phyloP scores from a whole-genome alignment of 2,113 vertebrate species.

The Sorex araneus region DNA sequence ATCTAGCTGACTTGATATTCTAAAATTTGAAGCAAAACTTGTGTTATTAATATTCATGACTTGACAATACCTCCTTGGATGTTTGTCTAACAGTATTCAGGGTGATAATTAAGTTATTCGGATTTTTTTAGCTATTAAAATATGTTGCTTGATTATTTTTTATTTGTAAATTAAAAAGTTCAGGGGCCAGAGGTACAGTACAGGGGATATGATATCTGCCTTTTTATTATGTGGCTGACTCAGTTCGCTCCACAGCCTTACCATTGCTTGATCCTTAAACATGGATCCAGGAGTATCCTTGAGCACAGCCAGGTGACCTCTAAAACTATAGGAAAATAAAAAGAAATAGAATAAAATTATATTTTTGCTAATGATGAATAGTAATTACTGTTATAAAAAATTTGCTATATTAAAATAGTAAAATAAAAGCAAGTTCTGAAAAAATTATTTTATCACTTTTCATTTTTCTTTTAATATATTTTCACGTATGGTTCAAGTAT shows the following conservation, averaged over 20 bases:
- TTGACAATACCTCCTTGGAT: conserved; percentile 68
- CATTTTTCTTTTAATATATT: conserved; percentile 28
- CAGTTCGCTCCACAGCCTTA: too few relatives aligned
- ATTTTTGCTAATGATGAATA: too few relatives aligned
- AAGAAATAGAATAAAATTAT: too few relatives aligned
- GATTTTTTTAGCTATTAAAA: conserved; percentile 64
- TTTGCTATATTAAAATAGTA: too few relatives aligned
- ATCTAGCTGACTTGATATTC: conserved; percentile 72
- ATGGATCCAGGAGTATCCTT: too few relatives aligned
- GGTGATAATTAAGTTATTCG: conserved; percentile 54
- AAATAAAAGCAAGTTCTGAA: neutral
- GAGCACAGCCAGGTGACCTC: too few relatives aligned
- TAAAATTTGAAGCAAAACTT: conserved; percentile 67
- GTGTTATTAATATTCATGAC: conserved; percentile 77
- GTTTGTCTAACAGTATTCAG: conserved; percentile 44
- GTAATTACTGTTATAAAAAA: too few relatives aligned
- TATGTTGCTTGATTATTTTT: conserved; percentile 46
- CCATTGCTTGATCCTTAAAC: too few relatives aligned
- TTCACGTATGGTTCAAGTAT: neutral
- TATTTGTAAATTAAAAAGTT: conserved; percentile 43
- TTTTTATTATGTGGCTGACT: too few relatives aligned
- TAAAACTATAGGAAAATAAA: too few relatives aligned
- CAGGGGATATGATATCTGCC: too few relatives aligned
- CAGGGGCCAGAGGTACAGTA: too few relatives aligned
- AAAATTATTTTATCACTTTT: conserved; percentile 63